Base-by-base conservation (phyloP, 2,888 invertebrate species). In the Pterobdella sp. region DNA sequence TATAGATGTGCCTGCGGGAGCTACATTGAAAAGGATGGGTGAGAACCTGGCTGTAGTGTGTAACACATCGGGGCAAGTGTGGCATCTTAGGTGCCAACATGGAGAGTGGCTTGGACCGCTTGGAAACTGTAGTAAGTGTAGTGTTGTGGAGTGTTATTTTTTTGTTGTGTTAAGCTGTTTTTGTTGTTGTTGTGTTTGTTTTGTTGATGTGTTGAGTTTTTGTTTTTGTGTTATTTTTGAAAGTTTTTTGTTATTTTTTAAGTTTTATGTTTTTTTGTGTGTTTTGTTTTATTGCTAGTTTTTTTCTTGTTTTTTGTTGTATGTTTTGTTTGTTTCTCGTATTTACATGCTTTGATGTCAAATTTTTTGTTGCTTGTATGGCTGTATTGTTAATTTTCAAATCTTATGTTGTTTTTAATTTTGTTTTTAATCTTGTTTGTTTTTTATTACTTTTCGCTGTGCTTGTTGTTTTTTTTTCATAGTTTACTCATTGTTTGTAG, bases 41-140 rank as follows among this genome's bases (percentile, higher is more conserved):
- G 76, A 76, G 65, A 75, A 72, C 67, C 36, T 73, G 36, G 73
- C 70, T n/a, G 74, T 77, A 26, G 73, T 73, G 31, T 77, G 77
- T 69, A 77, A 77, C 72, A 71, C 72, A 29, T 75, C 76, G 4
- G 69, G 73, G 29, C 75, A 76, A 72, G 74, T 76, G 22, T 77
- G 77, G 77, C 77, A 76, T 71, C 63, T 77, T 42, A 76, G 73
- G 31, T 77, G 77, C 52, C 67, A 66, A 34, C 74, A 76, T 32
- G 74, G 74, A 3, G 52, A 42, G 35, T 77, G 77, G 77, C 64
- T 74, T 42, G 77, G 77, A 31, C 60, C 72, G 22, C 65, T 74
- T 10, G 76, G 75, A 56, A 77, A 76, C 73, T 77, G 77, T 72
- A 60, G 71, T 71, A 29, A 60, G 63, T 31, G 26, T n/a, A 22